Percentiles rank a stretch among this genome's conserved stretches.
Evolutionary conservation across 1,140 invertebrate species (phyloP).

Genomic region (Andrena cerasifolii): DNA sequence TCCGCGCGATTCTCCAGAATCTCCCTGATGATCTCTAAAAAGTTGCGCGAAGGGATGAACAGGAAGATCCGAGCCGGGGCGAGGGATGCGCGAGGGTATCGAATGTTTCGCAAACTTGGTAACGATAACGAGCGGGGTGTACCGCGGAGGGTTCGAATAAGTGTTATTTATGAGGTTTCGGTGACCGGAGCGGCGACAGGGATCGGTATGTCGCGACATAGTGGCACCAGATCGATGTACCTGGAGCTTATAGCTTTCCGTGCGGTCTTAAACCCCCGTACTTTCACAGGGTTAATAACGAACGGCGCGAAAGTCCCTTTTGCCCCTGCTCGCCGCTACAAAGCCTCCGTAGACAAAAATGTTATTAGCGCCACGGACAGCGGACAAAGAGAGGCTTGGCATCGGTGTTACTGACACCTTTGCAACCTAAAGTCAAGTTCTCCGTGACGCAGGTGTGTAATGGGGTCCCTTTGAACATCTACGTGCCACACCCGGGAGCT

Average conservation of each 20-base stretch:
- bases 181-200: no score
- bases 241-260: conserved; percentile 15
- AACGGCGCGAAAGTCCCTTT: neutral
- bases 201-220: conserved; percentile 2
- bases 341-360: neutral
- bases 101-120: no score
- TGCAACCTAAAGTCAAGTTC: neutral
- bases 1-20: conserved; percentile 88
- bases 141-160: neutral
- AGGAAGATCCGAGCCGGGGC: no score
- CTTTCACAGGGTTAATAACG: neutral
- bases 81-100: no score
- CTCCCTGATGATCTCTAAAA: conserved; percentile 88
- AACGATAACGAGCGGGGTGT: neutral
- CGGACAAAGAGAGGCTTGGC: neutral
- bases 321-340: no score
- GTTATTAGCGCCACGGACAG: neutral
- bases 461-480: no score
- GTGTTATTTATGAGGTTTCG: neutral
- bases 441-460: no score
- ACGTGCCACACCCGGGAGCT: no score
- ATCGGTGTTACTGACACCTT: neutral
- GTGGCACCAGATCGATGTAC: conserved; percentile 27
- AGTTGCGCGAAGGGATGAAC: no score
- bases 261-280: neutral